Evolutionary conservation across 2,888 invertebrate species (phyloP).

Genomic region (Cryptops parisi): DNA sequence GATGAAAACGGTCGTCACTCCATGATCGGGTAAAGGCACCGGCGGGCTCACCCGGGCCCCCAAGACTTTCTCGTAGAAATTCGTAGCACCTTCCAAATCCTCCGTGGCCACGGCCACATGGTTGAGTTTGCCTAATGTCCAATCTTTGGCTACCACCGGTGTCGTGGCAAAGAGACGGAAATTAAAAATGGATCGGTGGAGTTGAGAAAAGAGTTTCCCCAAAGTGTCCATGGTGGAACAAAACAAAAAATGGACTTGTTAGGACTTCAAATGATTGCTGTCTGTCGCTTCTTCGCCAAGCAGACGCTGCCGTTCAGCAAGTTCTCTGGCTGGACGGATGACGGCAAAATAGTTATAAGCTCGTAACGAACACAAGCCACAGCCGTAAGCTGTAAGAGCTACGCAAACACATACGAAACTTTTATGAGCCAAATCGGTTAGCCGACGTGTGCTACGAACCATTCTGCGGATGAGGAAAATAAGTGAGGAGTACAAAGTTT

Average conservation of each 20-base stretch:
- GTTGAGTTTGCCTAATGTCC: slow-evolving; percentile 40
- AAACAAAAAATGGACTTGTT: too few species aligned
- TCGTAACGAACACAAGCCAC: slow-evolving; percentile 35
- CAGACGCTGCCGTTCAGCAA: not conserved
- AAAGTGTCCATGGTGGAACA: too few species aligned
- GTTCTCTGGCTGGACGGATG: slow-evolving; percentile 31
- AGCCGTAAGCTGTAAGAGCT: slow-evolving; percentile 40
- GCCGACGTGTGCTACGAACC: too few species aligned
- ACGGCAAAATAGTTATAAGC: slow-evolving; percentile 39
- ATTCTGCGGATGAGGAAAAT: too few species aligned
- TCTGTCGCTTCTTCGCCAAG: slow-evolving; percentile 6
- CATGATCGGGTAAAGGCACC: slow-evolving; percentile 39
- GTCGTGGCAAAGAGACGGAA: too few species aligned
- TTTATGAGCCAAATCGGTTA: slow-evolving; percentile 41
- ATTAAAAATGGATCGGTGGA: too few species aligned
- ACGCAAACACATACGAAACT: slow-evolving; percentile 41
- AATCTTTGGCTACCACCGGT: slow-evolving; percentile 20
- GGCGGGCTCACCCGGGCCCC: slow-evolving; percentile 38
- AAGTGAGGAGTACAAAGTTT: too few species aligned
- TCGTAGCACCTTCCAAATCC: slow-evolving; percentile 36
- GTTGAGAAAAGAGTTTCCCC: too few species aligned
- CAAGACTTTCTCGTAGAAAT: slow-evolving; percentile 39
- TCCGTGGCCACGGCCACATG: slow-evolving; percentile 45
- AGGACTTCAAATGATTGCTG: slow-evolving; percentile 14
- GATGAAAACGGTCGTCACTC: slow-evolving; percentile 45